A percentile compares a stretch with the other conserved stretches of the same genome.
Evolutionary conservation across 2,113 vertebrate species (phyloP).

Genomic region (Leptocoma aspasia): DNA sequence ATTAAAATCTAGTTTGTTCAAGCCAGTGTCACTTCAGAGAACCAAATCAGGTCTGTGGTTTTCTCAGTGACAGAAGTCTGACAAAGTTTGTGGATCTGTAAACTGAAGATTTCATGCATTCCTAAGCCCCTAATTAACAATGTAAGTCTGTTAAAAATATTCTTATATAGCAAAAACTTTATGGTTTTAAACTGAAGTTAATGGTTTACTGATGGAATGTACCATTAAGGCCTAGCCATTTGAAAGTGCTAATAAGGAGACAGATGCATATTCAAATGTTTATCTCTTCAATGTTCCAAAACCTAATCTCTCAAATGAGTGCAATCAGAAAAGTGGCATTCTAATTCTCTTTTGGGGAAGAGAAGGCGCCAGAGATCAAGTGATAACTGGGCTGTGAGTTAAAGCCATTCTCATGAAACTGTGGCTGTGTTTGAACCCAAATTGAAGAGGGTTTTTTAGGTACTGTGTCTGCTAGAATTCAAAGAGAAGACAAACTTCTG

Average conservation of each 20-base stretch:
- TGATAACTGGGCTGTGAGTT: slow-evolving; percentile 21
- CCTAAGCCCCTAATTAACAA: background rate
- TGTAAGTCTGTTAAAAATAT: background rate
- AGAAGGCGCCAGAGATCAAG: slow-evolving; percentile 28
- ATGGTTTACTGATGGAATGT: background rate
- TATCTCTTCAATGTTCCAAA: slow-evolving; percentile 36
- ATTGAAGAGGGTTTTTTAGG: background rate
- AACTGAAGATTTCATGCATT: background rate
- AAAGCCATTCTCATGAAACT: slow-evolving; percentile 10
- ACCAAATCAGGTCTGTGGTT: background rate
- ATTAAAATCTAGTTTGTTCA: background rate
- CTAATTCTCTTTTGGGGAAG: slow-evolving; percentile 36
- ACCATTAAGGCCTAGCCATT: background rate
- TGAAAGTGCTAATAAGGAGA: background rate
- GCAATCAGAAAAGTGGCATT: slow-evolving; percentile 36
- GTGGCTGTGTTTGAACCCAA: background rate
- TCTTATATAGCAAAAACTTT: background rate
- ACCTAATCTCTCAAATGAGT: slow-evolving; percentile 41
- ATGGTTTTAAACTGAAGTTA: background rate
- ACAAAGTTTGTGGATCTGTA: background rate
- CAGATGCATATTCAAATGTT: slow-evolving; percentile 46
- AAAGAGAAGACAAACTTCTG: background rate
- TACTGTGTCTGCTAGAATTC: background rate
- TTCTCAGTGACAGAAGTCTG: background rate
- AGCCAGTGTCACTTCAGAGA: background rate